phyloP scores from a whole-genome alignment of 2,888 invertebrate species.

The Xylophagus ater region DNA sequence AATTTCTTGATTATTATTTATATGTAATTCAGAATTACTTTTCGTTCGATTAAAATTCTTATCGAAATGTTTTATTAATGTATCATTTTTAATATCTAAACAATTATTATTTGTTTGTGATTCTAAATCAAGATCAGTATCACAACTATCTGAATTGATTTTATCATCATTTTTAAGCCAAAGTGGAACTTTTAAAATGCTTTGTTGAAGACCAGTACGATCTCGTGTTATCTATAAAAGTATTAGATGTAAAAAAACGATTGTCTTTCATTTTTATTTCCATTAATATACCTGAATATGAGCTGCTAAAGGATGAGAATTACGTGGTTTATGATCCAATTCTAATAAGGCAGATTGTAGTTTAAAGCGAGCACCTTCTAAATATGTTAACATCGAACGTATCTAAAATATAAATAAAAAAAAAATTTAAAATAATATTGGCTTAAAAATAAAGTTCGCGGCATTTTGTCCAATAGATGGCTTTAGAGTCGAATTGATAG shows the following conservation, averaged over 20 bases:
- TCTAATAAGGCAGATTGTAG: constrained; percentile 72
- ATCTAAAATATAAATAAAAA: constrained; percentile 49
- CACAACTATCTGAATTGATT: constrained; percentile 19
- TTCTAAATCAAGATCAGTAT: constrained; percentile 19
- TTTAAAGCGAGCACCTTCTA: constrained; percentile 84
- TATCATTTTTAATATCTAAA: constrained; percentile 29
- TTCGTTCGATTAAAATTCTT: constrained; percentile 33
- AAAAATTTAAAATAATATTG: no score
- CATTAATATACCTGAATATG: constrained; percentile 56
- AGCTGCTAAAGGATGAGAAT: constrained; percentile 69
- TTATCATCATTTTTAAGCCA: constrained; percentile 39
- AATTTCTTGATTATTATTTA: constrained; percentile 4
- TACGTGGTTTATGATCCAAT: constrained; percentile 64
- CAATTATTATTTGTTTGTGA: constrained; percentile 24
- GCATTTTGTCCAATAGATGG: no score
- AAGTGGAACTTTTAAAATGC: constrained; percentile 61
- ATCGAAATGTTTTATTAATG: constrained; percentile 23
- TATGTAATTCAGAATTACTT: constrained; percentile 33
- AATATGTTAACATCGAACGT: constrained; percentile 81
- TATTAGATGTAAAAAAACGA: no score
- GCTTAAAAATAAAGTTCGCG: no score
- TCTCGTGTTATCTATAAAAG: constrained; percentile 56
- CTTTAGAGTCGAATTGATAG: no score
- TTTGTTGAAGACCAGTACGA: constrained; percentile 80
- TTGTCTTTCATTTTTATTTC: no score